Conservation (phyloP, 1,140 invertebrate genomes). For the Drosophila yakuba region DNA sequence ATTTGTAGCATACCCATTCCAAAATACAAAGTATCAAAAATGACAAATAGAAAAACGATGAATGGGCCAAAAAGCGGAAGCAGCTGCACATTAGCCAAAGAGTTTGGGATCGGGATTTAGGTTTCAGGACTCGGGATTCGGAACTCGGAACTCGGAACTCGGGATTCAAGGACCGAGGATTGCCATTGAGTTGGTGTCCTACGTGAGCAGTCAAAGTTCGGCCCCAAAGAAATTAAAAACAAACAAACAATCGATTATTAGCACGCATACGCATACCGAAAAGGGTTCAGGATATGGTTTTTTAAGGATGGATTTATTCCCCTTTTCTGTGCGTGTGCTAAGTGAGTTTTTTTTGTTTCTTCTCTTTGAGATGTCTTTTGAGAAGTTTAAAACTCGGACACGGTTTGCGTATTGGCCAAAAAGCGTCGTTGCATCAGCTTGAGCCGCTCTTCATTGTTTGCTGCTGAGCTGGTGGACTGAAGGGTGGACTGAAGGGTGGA, state of each 20-base stretch:
- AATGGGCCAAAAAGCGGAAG: constrained; percentile 45
- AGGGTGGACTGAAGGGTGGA: too few relatives aligned
- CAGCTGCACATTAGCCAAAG: constrained; percentile 55
- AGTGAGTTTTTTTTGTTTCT: not conserved
- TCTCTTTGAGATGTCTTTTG: constrained; percentile 2
- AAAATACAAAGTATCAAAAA: constrained; percentile 26
- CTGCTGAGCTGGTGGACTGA: constrained; percentile 3
- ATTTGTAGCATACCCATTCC: not conserved
- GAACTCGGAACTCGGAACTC: not conserved
- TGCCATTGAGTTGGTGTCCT: constrained; percentile 24
- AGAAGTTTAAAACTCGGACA: constrained; percentile 26
- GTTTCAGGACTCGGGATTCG: not conserved
- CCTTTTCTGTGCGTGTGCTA: not conserved
- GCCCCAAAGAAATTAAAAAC: constrained; percentile 72
- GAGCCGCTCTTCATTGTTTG: constrained; percentile 55
- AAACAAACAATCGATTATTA: constrained; percentile 81
- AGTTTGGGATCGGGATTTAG: constrained; percentile 1
- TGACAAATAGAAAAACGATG: constrained; percentile 47
- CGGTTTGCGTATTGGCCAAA: constrained; percentile 26
- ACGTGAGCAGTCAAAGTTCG: constrained; percentile 58
- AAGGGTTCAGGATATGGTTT: constrained; percentile 32
- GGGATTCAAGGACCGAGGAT: not conserved
- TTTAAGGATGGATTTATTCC: constrained; percentile 4
- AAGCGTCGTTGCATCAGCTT: constrained; percentile 46
- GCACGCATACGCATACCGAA: constrained; percentile 27